A percentile compares a stretch with the other conserved stretches of the same genome.
These are phyloP conservation scores for Melieria crassipennis DNA, from an alignment of 2,888 invertebrate genomes.

Conservation along the genomic window DNA sequence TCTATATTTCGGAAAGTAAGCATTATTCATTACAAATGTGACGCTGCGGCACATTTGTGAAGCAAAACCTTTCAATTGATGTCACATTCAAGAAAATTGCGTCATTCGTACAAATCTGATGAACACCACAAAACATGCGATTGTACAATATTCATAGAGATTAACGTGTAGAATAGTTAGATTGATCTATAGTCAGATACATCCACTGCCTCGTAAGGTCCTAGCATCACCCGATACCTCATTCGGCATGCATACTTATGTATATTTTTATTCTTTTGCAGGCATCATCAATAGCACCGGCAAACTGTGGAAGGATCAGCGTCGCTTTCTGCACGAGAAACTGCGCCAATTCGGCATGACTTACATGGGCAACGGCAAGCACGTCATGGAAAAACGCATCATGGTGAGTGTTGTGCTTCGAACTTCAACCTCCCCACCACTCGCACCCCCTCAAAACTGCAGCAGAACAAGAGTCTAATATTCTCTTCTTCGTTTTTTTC, in stretches of 20 bases:
- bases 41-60: too few species aligned
- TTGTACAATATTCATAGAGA: too few species aligned
- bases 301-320: conserved; percentile 89
- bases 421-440: neutral
- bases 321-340: conserved; percentile 86
- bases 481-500: neutral
- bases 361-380: conserved; percentile 81
- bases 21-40: too few species aligned
- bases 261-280: conserved; percentile 63
- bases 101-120: too few species aligned
- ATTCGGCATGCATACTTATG: neutral
- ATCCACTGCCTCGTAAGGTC: too few species aligned
- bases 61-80: too few species aligned
- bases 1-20: too few species aligned
- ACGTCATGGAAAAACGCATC: conserved; percentile 84
- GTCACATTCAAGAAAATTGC: too few species aligned
- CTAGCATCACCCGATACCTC: too few species aligned
- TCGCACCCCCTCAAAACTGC: neutral
- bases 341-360: conserved; percentile 89
- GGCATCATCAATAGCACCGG: conserved; percentile 92
- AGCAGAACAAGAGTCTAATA: neutral
- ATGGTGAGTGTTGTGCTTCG: conserved; percentile 72
- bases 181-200: too few species aligned
- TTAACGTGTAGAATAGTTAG: too few species aligned
- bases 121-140: too few species aligned